Conservation (phyloP, 2,797 vertebrate species). For the Tauraco hartlaubi region DNA sequence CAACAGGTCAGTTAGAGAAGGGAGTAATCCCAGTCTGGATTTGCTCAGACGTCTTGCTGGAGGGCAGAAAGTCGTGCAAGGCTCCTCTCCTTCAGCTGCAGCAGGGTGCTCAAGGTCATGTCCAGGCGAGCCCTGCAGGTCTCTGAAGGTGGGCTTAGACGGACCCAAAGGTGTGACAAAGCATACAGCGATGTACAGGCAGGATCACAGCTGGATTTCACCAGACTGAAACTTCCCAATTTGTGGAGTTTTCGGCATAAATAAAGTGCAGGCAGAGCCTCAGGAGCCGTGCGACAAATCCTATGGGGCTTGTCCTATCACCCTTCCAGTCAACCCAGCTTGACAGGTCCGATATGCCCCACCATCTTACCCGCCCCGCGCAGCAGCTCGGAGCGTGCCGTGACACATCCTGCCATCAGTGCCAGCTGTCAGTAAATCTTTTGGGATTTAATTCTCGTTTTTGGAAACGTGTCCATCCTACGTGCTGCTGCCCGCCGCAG, state of each 20-base stretch:
- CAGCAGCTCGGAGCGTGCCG: background rate
- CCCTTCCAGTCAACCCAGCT: background rate
- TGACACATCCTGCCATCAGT: accelerated
- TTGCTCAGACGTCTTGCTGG: background rate
- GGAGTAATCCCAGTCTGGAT: background rate
- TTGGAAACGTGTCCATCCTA: background rate
- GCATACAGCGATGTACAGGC: accelerated
- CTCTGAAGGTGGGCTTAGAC: background rate
- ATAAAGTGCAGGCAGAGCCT: background rate
- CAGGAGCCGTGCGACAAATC: background rate
- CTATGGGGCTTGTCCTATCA: background rate
- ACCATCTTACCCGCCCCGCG: accelerated
- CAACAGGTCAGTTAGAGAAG: background rate
- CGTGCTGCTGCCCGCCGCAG: too few species aligned
- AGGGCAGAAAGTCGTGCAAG: background rate
- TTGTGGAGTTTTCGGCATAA: background rate
- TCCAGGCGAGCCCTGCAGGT: background rate
- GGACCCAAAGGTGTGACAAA: accelerated
- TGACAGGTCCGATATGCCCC: background rate
- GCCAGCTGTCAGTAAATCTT: background rate
- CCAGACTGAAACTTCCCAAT: background rate
- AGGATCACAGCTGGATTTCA: background rate
- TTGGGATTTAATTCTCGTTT: accelerated
- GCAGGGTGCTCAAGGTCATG: accelerated
- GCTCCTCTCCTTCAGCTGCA: background rate